phyloP scores from a whole-genome alignment of 2,888 invertebrate species.

The Lasioglossum morio region DNA sequence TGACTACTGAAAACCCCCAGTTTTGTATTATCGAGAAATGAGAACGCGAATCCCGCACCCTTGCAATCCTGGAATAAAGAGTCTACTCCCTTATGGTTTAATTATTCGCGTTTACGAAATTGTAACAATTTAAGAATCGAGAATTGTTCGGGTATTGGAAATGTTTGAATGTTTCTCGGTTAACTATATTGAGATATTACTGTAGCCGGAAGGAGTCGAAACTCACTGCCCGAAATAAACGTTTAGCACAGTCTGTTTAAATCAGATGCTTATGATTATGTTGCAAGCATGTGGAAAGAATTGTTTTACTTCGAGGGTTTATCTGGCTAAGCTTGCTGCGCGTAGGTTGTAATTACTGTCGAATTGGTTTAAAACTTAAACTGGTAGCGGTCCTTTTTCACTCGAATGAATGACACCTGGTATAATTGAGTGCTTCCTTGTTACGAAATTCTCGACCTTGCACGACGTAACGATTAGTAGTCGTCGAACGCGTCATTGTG shows the following conservation, averaged over 20 bases:
- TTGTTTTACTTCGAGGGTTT: conserved; percentile 52
- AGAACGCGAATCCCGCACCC: too few species aligned
- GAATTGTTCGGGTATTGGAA: neutral
- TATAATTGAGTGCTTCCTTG: conserved; percentile 52
- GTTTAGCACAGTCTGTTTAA: neutral
- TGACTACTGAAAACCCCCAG: too few species aligned
- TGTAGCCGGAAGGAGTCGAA: neutral
- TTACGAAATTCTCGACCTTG: conserved; percentile 52
- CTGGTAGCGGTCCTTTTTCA: conserved; percentile 33
- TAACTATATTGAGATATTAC: neutral
- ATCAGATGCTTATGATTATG: too few species aligned
- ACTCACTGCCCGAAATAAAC: neutral
- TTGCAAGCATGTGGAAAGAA: neutral
- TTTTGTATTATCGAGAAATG: too few species aligned
- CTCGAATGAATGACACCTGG: conserved; percentile 30
- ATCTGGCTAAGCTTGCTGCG: conserved; percentile 33
- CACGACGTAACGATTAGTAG: conserved; percentile 12
- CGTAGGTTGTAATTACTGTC: conserved; percentile 56
- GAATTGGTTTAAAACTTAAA: conserved; percentile 51
- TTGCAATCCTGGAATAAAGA: too few species aligned
- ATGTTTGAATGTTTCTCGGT: neutral
- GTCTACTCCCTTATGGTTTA: too few species aligned
- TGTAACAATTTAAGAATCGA: neutral
- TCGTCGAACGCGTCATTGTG: conserved; percentile 10
- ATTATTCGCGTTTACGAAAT: too few species aligned